Conservation (phyloP, 1,140 invertebrate genomes). For the Pinna nobilis region DNA sequence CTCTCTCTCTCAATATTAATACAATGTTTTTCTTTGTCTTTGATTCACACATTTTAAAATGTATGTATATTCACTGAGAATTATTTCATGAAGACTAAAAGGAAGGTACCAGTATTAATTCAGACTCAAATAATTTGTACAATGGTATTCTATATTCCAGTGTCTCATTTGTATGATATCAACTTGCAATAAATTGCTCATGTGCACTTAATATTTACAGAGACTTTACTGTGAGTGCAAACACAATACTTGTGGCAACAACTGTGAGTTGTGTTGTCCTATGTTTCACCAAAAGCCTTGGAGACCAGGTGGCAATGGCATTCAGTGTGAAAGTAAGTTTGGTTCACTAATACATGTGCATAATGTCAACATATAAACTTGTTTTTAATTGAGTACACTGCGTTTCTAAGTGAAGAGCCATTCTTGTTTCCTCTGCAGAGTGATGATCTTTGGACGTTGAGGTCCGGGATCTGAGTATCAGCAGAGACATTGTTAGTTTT, state of each 20-base stretch:
- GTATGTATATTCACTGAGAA: no score
- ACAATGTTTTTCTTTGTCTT: no score
- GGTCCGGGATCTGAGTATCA: no score
- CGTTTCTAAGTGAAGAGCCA: neutral
- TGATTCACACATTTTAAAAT: no score
- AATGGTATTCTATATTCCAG: neutral
- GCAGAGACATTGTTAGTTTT: no score
- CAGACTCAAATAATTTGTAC: neutral
- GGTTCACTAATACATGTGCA: neutral
- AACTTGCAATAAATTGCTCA: neutral
- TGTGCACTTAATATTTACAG: slow-evolving; percentile 45
- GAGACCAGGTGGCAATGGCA: slow-evolving; percentile 62
- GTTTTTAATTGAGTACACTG: neutral
- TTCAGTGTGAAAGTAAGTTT: slow-evolving; percentile 66
- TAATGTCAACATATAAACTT: neutral
- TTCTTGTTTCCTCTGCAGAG: neutral
- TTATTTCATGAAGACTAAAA: no score
- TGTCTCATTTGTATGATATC: neutral
- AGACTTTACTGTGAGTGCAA: slow-evolving; percentile 89
- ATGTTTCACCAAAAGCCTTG: slow-evolving; percentile 86
- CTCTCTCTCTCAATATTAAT: no score
- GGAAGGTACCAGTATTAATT: neutral
- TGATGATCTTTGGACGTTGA: neutral
- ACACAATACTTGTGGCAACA: slow-evolving; percentile 96
- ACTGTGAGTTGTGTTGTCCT: slow-evolving; percentile 94